These are phyloP conservation scores for Drosophila multiciliata DNA, from an alignment of 2,888 invertebrate species.

Conservation along the genomic window DNA sequence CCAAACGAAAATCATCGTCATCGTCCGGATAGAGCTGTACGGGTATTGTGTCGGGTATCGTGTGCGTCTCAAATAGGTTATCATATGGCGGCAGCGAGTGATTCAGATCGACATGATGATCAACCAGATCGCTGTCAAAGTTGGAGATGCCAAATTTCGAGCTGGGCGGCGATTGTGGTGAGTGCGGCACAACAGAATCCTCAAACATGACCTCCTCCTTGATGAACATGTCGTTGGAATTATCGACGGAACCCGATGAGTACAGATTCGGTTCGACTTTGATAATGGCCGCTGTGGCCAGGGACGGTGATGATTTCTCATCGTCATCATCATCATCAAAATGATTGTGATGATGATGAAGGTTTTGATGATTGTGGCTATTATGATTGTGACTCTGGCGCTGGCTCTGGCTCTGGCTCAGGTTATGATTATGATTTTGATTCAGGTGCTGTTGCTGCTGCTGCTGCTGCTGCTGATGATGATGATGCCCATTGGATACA, in stretches of 20 bases:
- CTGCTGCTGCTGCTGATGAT: constrained; percentile 38
- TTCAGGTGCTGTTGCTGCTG: constrained; percentile 25
- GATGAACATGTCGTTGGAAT: constrained; percentile 84
- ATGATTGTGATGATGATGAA: constrained; percentile 68
- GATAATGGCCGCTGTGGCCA: constrained; percentile 84
- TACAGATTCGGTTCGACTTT: constrained; percentile 84
- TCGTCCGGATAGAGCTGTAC: constrained; percentile 84
- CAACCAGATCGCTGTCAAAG: constrained; percentile 83
- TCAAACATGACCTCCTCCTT: constrained; percentile 84
- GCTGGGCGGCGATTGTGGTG: constrained; percentile 84
- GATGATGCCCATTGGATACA: constrained; percentile 54
- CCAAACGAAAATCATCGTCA: constrained; percentile 84
- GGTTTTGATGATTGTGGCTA: constrained; percentile 41
- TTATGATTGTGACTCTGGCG: constrained; percentile 22
- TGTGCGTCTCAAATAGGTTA: constrained; percentile 84
- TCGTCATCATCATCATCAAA: constrained; percentile 81
- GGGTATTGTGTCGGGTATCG: constrained; percentile 84
- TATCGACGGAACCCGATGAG: constrained; percentile 83
- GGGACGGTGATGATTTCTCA: constrained; percentile 84
- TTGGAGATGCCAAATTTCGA: constrained; percentile 84
- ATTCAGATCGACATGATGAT: constrained; percentile 83
- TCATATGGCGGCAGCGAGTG: constrained; percentile 84
- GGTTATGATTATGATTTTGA: constrained; percentile 31
- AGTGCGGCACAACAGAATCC: constrained; percentile 82
- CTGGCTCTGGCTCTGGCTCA: constrained; percentile 7